Evolutionary conservation across 1,140 invertebrate genomes (phyloP).

Genomic region (Lasioglossum albipes): DNA sequence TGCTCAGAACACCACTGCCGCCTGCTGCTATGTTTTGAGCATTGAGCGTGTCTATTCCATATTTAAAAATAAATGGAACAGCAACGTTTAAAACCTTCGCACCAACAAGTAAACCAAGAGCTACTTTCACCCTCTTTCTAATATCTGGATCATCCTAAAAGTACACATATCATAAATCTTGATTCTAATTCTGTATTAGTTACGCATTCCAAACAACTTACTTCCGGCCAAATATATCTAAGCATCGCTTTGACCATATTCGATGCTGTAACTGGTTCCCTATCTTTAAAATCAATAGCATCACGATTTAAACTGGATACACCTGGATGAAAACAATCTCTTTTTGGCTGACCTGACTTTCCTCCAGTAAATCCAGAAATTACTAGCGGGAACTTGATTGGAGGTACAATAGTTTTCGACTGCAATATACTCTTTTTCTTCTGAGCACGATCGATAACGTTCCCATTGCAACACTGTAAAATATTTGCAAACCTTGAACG

Average conservation of each 20-base stretch:
- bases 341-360: slow-evolving; percentile 83
- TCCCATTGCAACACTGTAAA: slow-evolving; percentile 75
- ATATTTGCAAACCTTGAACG: slow-evolving; percentile 22
- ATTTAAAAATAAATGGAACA: slow-evolving; percentile 99
- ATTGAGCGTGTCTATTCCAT: slow-evolving; percentile 94
- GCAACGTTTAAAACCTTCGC: slow-evolving; percentile 94
- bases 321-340: slow-evolving; percentile 95
- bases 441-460: slow-evolving; percentile 75
- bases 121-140: slow-evolving; percentile 90
- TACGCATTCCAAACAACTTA: slow-evolving; percentile 70
- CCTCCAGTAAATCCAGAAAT: slow-evolving; percentile 73
- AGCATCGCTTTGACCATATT: slow-evolving; percentile 95
- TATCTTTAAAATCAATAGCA: slow-evolving; percentile 81
- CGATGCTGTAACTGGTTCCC: slow-evolving; percentile 83
- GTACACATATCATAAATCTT: slow-evolving; percentile 47
- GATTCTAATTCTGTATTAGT: slow-evolving; percentile 4
- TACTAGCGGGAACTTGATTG: slow-evolving; percentile 67
- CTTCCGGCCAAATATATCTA: slow-evolving; percentile 97
- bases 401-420: slow-evolving; percentile 71
- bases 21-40: slow-evolving; percentile 76
- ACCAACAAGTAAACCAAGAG: slow-evolving; percentile 88
- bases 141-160: slow-evolving; percentile 89
- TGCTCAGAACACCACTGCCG: slow-evolving; percentile 81
- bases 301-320: slow-evolving; percentile 85
- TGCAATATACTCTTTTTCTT: slow-evolving; percentile 75